phyloP scores from a whole-genome alignment of 1,140 invertebrate species.

The Doryteuthis pealeii region DNA sequence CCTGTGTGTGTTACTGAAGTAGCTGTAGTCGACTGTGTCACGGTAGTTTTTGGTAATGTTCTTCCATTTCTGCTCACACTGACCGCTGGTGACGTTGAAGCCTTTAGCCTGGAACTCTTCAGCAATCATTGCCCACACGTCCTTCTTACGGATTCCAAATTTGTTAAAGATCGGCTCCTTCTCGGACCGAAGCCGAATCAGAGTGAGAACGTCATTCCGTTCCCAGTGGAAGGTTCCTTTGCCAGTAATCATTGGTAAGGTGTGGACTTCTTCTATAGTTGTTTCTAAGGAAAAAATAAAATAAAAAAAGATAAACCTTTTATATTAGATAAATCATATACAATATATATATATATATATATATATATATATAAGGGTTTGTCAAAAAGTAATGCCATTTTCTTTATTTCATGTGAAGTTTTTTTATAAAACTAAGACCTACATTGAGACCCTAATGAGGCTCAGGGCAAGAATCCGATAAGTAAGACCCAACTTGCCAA shows the following conservation, averaged over 20 bases:
- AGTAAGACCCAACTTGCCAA: no score
- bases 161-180: not conserved
- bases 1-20: not conserved
- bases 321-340: no score
- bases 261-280: not conserved
- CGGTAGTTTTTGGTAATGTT: not conserved
- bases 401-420: no score
- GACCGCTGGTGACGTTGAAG: not conserved
- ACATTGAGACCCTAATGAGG: no score
- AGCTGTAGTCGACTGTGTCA: not conserved
- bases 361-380: no score
- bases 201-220: not conserved
- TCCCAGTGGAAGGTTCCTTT: not conserved
- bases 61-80: slow-evolving; percentile 5
- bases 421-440: no score
- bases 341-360: no score
- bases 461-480: no score
- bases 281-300: not conserved
- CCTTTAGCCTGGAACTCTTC: slow-evolving; percentile 1
- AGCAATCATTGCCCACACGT: slow-evolving; percentile 1
- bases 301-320: no score
- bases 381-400: no score
- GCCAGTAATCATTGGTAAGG: not conserved
- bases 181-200: not conserved
- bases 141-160: not conserved